Base-by-base conservation (phyloP, 2,888 invertebrate genomes). In the Leucophenga montana region DNA sequence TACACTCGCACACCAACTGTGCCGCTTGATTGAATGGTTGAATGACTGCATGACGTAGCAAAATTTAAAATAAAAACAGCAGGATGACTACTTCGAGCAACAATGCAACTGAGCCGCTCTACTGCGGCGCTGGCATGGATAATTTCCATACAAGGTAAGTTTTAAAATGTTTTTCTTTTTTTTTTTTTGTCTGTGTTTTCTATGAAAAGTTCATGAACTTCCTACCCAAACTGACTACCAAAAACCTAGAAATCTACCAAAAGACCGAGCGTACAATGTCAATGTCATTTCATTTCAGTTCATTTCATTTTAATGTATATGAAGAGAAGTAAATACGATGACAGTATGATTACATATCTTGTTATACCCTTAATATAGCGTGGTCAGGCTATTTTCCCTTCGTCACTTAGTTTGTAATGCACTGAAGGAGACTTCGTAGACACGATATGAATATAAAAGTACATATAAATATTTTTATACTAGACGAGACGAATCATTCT, bases 131-230 rank as follows among this genome's bases (percentile, higher is more conserved):
- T 66, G 82, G 82, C 77, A 77, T 86, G 81, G 87, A 87, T 78
- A 82, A 85, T 79, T 87, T 87, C 73, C 87, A 87, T 77, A 87
- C 86, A 61, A 80, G 82, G 86, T 87, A 77, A 85, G 87, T 78
- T 70, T 18, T 20, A 22, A 33, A 16, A 11, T 61, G 16, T 39
- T 39, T 39, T 39, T 33, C 33, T 33, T 33, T 33, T 33, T 33
- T 33, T 33, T 33, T 33, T 33, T 33, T 33, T 5, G 3, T 33
- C 8, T 5, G 3, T 5, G 4, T 33, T 5, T 33, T 11, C 5
- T 11, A 39, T 39, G 11, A 11, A 39, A 39, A 39, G 9, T 8
- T 39, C 39, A 39, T 39, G 39, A 39, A 39, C 39, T 39, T 39
- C 11, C 27, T 27, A 1, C 8, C 11, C 39, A 39, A 39, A 39